Evolutionary conservation across 2,113 vertebrate genomes (phyloP).

Genomic region (Stegostoma tigrinum): DNA sequence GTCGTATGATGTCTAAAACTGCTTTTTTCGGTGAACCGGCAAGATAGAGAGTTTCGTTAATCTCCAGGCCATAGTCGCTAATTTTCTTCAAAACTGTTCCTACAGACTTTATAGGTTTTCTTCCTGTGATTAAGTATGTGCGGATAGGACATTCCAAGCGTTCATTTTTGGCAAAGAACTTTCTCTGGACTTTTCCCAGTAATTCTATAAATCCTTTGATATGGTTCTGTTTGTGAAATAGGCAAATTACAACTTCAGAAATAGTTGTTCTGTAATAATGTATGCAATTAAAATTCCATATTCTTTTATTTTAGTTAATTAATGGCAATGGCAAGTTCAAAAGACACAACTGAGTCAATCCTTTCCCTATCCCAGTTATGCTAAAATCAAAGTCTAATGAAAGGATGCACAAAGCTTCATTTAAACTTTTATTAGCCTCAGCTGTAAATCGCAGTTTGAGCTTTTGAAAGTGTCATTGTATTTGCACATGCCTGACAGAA

Average conservation of each 20-base stretch:
- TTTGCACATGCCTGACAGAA: background rate
- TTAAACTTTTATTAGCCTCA: background rate
- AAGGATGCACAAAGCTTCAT: background rate
- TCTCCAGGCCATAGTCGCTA: conserved; percentile 35
- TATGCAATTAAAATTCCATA: conserved; percentile 1
- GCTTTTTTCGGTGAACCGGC: conserved; percentile 37
- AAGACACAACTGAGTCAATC: background rate
- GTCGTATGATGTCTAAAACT: conserved; percentile 20
- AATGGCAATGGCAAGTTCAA: background rate
- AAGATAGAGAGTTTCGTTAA: conserved; percentile 35
- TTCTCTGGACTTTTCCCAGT: conserved; percentile 39
- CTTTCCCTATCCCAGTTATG: background rate
- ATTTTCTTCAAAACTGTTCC: conserved; percentile 31
- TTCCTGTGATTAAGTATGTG: conserved; percentile 38
- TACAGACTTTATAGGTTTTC: background rate
- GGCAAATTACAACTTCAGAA: conserved; percentile 30
- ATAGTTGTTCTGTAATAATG: conserved; percentile 1
- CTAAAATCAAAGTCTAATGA: background rate
- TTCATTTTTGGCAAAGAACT: conserved; percentile 30
- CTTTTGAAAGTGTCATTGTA: background rate
- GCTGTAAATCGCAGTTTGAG: background rate
- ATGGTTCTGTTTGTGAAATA: conserved; percentile 37
- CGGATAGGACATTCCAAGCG: conserved; percentile 37
- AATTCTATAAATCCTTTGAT: conserved; percentile 36
- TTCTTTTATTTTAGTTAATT: background rate